These are phyloP conservation scores for Salvelinus namaycush DNA, from an alignment of 2,113 vertebrate species.

Conservation along the genomic window DNA sequence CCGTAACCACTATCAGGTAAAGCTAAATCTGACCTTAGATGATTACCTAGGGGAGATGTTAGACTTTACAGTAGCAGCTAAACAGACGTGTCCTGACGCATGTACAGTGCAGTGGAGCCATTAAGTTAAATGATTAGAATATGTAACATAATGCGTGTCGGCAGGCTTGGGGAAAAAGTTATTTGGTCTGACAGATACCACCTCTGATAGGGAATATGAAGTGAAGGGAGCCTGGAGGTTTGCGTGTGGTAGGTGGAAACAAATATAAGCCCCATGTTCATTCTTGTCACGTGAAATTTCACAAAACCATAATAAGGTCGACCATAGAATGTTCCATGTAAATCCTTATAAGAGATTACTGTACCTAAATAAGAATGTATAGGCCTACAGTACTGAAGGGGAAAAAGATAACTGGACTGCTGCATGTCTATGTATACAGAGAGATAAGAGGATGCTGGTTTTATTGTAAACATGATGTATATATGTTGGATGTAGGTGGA, in stretches of 20 bases:
- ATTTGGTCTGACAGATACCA: slow-evolving; percentile 22
- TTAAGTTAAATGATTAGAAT: slow-evolving; percentile 22
- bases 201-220: slow-evolving; percentile 9
- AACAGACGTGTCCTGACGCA: slow-evolving; percentile 9
- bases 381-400: not conserved
- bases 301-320: slow-evolving; percentile 27
- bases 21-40: not conserved
- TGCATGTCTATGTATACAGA: not conserved
- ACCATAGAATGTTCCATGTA: slow-evolving; percentile 34
- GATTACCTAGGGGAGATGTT: slow-evolving; percentile 6
- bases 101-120: not conserved
- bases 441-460: not conserved
- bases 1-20: not conserved
- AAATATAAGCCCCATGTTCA: not conserved
- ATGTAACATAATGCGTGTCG: slow-evolving; percentile 18
- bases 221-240: not conserved
- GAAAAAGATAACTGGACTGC: not conserved
- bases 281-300: not conserved
- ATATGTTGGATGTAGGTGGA: not conserved
- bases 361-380: not conserved
- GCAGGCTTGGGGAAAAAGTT: not conserved
- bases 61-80: not conserved
- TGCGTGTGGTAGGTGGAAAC: slow-evolving; percentile 5
- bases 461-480: not conserved
- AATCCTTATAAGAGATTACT: slow-evolving; percentile 32